Percentiles rank a stretch among this genome's conserved stretches.
Evolutionary conservation across 2,797 vertebrate species (phyloP).

Genomic region (Neomorphus geoffroyi): DNA sequence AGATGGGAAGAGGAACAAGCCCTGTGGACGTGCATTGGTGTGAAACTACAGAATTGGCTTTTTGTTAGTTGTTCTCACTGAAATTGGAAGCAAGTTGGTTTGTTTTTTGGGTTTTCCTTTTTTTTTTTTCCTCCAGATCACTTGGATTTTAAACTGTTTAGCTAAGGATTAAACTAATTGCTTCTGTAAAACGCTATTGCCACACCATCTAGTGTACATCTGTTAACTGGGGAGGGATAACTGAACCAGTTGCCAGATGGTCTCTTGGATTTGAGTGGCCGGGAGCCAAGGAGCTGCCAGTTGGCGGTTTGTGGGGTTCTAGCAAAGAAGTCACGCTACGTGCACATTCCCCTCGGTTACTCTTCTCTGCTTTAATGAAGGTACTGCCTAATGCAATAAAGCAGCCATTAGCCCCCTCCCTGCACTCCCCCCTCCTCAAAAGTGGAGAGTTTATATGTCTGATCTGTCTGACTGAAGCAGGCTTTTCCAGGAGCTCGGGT

Average conservation of each 20-base stretch:
- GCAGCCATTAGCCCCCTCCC: not conserved
- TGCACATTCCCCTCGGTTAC: conserved; percentile 17
- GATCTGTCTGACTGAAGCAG: conserved; percentile 28
- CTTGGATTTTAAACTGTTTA: conserved; percentile 69
- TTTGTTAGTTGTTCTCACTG: not conserved
- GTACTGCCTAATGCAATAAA: conserved; percentile 46
- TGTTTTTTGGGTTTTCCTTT: not conserved
- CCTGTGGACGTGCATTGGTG: rapidly evolving
- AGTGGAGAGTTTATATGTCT: conserved; percentile 7
- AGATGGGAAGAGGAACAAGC: not conserved
- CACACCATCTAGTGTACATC: conserved; percentile 55
- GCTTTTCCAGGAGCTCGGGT: not conserved
- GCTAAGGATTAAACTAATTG: conserved; percentile 69
- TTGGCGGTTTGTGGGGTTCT: conserved; percentile 58
- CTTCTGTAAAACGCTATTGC: conserved; percentile 55
- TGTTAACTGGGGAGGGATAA: conserved; percentile 53
- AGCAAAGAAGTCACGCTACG: conserved; percentile 54
- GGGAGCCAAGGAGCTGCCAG: conserved; percentile 64
- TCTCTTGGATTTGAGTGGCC: conserved; percentile 67
- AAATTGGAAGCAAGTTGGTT: not conserved
- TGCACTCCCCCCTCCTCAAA: not conserved
- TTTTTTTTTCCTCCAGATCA: not conserved
- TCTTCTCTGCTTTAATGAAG: conserved; percentile 54
- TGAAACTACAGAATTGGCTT: not conserved
- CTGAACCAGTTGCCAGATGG: conserved; percentile 68